Conservation (phyloP, 23 tunicate genomes). For the Halocynthia aurantium region DNA sequence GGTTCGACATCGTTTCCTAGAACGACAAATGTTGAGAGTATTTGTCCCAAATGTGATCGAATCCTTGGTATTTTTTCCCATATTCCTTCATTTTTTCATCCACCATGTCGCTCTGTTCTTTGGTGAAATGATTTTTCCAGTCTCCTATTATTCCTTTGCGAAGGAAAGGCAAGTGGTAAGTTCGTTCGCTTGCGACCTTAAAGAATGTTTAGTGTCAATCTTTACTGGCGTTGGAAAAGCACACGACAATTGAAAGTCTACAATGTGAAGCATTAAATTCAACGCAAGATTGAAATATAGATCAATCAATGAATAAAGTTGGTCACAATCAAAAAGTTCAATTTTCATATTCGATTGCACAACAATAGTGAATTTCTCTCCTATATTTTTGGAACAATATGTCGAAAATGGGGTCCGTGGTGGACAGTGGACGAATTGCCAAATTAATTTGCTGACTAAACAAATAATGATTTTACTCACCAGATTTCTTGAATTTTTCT, state of each 20-base stretch:
- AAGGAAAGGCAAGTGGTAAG: slow-evolving; percentile 28
- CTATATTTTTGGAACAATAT: too few species aligned
- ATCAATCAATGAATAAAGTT: too few species aligned
- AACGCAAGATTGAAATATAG: too few species aligned
- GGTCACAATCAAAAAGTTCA: too few species aligned
- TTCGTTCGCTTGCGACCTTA: slow-evolving; percentile 25
- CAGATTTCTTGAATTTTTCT: slow-evolving; percentile 6
- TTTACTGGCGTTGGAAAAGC: neutral
- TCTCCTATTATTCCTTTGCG: slow-evolving; percentile 71
- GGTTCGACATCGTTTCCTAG: too few species aligned
- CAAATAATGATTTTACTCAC: slow-evolving; percentile 15
- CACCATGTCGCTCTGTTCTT: slow-evolving; percentile 51
- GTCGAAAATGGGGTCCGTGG: too few species aligned
- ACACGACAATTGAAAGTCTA: too few species aligned
- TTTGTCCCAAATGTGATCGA: slow-evolving; percentile 54
- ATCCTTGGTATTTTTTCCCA: slow-evolving; percentile 39
- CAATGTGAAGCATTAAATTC: too few species aligned
- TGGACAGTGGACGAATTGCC: too few species aligned
- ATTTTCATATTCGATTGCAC: too few species aligned
- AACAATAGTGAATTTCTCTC: too few species aligned
- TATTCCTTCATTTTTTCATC: slow-evolving; percentile 26
- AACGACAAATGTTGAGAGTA: slow-evolving; percentile 2
- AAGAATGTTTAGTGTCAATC: neutral
- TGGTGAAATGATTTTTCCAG: slow-evolving; percentile 45
- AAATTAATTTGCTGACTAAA: too few species aligned